Evolutionary conservation across 37 sponge, comb jelly and placozoan genomes (phyloP).

Genomic region (Spongilla lacustris): DNA sequence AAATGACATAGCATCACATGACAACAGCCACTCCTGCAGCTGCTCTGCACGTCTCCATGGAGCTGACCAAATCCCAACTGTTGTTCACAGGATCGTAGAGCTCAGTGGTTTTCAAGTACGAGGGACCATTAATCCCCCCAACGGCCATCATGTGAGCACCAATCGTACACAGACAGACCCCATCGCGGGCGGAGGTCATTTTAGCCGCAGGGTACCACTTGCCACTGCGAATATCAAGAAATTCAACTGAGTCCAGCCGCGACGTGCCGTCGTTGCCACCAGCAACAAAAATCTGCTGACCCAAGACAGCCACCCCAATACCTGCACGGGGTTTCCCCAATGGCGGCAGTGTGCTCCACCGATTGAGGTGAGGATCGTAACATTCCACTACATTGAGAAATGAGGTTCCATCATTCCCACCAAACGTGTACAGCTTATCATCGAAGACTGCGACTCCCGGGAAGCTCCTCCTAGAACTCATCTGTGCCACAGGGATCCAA

Average conservation of each 20-base stretch:
- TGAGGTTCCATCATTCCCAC: slow-evolving; percentile 95
- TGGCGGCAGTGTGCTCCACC: slow-evolving; percentile 84
- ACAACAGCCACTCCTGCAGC: slow-evolving; percentile 87
- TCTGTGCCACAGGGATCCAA: slow-evolving; percentile 90
- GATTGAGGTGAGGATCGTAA: slow-evolving; percentile 94
- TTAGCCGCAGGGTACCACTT: slow-evolving; percentile 80
- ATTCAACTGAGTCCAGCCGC: slow-evolving; percentile 93
- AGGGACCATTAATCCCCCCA: slow-evolving; percentile 95
- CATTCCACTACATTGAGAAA: slow-evolving; percentile 91
- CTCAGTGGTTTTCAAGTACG: slow-evolving; percentile 87
- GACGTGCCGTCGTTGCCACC: slow-evolving; percentile 96
- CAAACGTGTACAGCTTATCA: slow-evolving; percentile 80
- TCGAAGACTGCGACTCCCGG: slow-evolving; percentile 87
- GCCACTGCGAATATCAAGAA: slow-evolving; percentile 74
- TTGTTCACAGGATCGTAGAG: slow-evolving; percentile 82
- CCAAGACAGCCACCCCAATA: slow-evolving; percentile 84
- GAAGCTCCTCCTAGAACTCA: slow-evolving; percentile 91
- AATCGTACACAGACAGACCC: slow-evolving; percentile 81
- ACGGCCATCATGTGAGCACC: slow-evolving; percentile 81
- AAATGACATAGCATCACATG: not conserved
- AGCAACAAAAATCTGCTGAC: slow-evolving; percentile 85
- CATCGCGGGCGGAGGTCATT: slow-evolving; percentile 88
- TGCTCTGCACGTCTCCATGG: slow-evolving; percentile 93
- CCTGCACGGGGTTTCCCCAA: slow-evolving; percentile 88
- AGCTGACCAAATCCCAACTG: slow-evolving; percentile 76